Conservation (phyloP, 2,797 vertebrate genomes). For the Danio albolineatus region DNA sequence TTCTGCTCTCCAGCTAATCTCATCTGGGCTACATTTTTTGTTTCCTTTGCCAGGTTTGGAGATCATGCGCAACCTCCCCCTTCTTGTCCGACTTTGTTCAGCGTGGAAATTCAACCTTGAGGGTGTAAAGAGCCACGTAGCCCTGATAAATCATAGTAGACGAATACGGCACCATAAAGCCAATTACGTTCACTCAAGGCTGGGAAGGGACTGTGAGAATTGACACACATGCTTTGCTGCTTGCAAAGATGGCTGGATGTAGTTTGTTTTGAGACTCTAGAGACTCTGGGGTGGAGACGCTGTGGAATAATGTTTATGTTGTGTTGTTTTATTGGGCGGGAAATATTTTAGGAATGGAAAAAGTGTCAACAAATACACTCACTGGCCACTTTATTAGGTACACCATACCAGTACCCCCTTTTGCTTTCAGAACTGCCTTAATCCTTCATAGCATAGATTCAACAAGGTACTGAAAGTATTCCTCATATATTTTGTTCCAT, state of each 20-base stretch:
- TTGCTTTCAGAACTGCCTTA: too few relatives aligned
- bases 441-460: too few relatives aligned
- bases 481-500: too few relatives aligned
- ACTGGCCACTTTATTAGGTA: too few relatives aligned
- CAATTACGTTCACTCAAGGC: conserved; percentile 61
- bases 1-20: conserved; percentile 1
- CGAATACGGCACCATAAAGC: conserved; percentile 51
- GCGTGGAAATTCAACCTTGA: conserved; percentile 27
- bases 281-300: conserved; percentile 5
- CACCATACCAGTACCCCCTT: too few relatives aligned
- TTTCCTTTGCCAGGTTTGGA: conserved; percentile 10
- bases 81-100: conserved; percentile 38
- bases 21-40: background rate
- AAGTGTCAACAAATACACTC: background rate
- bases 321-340: conserved; percentile 22
- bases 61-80: background rate
- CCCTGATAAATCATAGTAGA: conserved; percentile 61
- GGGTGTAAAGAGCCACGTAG: conserved; percentile 35
- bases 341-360: background rate
- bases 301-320: background rate
- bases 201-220: conserved; percentile 31
- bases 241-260: background rate
- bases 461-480: too few relatives aligned
- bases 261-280: conserved; percentile 16
- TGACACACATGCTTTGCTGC: conserved; percentile 9